Conservation (phyloP, 2,888 invertebrate genomes). For the Pelosia muscerda region DNA sequence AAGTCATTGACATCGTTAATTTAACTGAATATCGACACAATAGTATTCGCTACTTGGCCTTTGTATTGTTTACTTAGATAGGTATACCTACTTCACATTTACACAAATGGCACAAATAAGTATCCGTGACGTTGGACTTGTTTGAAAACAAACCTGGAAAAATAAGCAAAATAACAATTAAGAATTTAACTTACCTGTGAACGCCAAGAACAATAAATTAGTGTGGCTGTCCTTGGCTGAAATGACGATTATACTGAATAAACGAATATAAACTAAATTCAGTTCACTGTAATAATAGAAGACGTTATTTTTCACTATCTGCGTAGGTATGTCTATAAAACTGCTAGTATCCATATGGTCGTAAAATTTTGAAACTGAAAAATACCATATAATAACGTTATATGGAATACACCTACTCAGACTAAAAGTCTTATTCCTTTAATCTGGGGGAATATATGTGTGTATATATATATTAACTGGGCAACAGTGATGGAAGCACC, state of each 20-base stretch:
- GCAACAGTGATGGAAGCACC: no score
- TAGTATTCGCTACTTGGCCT: not conserved
- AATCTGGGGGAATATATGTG: no score
- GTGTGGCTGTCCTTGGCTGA: not conserved
- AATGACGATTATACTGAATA: not conserved
- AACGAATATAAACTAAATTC: not conserved
- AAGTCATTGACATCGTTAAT: slow-evolving; percentile 2
- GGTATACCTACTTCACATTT: not conserved
- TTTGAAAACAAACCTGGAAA: not conserved
- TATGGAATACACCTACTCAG: no score
- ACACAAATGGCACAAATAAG: not conserved
- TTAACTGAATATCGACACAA: slow-evolving; percentile 1
- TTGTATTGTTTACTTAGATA: not conserved
- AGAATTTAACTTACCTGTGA: not conserved
- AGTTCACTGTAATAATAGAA: not conserved
- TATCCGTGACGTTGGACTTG: not conserved
- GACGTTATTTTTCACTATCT: not conserved
- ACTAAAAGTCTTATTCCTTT: no score
- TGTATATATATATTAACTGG: no score
- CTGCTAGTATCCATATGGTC: no score
- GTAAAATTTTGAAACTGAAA: no score
- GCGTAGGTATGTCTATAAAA: not conserved
- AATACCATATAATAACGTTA: no score
- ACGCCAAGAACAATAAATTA: not conserved
- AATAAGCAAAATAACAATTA: not conserved